Base-by-base conservation (phyloP, 2,797 vertebrate genomes). In the Cirrhinus molitorella region DNA sequence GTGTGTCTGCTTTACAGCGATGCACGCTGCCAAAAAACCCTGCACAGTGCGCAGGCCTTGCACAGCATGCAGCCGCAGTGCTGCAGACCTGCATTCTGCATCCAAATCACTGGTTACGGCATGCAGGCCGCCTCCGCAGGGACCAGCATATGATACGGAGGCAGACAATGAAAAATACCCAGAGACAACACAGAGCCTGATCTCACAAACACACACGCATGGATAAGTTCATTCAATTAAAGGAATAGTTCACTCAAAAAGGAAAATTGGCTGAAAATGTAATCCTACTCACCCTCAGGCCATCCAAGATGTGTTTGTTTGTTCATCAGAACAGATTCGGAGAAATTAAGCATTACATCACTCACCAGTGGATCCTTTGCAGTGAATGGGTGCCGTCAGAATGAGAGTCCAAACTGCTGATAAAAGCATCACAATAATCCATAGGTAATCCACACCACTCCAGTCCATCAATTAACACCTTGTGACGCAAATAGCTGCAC, bases 41-140 rank as follows among this genome's bases (percentile, higher is more conserved):
- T 68, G 49, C 65, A 25, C 53, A 53, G 65, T 0, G 1, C 53
- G 1, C 55, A 13, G n/a, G n/a, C 55, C 55, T 59, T 13, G 12
- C 84, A 65, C 84, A 68, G 67, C 47, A 49, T 83, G 83, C 79
- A 72, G 34, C 76, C 65, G 61, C 79, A 79, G 23, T 53, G 80
- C 81, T 81, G 66, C 85, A 83, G 87, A 82, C 83, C 70, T 88
- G 85, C 80, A 78, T 80, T 83, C 85, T 80, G 80, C 87, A 87
- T 89, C 82, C 83, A 87, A 90, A 88, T 87, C 81, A 86, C 86
- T 83, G 85, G 87, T 89, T 85, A 87, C 80, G 71, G 85, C 75
- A 81, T 77, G 85, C 81, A 80, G 82, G 57, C 67, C 53, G 12
- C 55, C 78, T 87, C 87, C 59, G n/a, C 79, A 61, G 86, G 85